A percentile compares a stretch with the other conserved stretches of the same genome.
Evolutionary conservation across 1,140 invertebrate species (phyloP).

Genomic region (Drosophila aff.): DNA sequence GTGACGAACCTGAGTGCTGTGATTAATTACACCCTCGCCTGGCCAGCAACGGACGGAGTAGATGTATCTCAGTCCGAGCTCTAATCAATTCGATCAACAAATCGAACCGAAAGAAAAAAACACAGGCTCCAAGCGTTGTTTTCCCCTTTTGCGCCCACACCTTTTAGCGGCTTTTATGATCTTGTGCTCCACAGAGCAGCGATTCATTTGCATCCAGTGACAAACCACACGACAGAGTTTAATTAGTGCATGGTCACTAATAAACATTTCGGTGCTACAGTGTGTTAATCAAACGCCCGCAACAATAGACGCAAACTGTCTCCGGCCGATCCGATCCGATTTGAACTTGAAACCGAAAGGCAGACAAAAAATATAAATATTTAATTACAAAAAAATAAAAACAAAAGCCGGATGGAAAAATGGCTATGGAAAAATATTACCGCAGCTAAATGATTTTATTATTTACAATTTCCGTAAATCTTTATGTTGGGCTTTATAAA

Average conservation of each 20-base stretch:
- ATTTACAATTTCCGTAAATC: constrained; percentile 11
- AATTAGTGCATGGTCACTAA: constrained; percentile 83
- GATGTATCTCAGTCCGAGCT: constrained; percentile 43
- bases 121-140: constrained; percentile 31
- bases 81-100: constrained; percentile 80
- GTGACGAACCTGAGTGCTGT: constrained; percentile 48
- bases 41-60: constrained; percentile 25
- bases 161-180: constrained; percentile 82
- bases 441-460: not conserved
- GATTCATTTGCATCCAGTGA: constrained; percentile 65
- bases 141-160: constrained; percentile 74
- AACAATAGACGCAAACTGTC: constrained; percentile 64
- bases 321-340: constrained; percentile 38
- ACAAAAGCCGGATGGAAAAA: constrained; percentile 57
- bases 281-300: constrained; percentile 81
- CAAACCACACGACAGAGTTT: constrained; percentile 68
- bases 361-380: not conserved
- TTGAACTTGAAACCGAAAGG: constrained; percentile 61
- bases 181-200: constrained; percentile 75
- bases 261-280: constrained; percentile 61
- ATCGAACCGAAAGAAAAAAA: constrained; percentile 43
- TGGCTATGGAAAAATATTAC: constrained; percentile 9
- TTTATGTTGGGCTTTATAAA: constrained; percentile 7
- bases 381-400: not conserved
- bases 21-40: constrained; percentile 69